Base-by-base conservation (phyloP, 2,888 invertebrate species). In the Capitulum mitella region DNA sequence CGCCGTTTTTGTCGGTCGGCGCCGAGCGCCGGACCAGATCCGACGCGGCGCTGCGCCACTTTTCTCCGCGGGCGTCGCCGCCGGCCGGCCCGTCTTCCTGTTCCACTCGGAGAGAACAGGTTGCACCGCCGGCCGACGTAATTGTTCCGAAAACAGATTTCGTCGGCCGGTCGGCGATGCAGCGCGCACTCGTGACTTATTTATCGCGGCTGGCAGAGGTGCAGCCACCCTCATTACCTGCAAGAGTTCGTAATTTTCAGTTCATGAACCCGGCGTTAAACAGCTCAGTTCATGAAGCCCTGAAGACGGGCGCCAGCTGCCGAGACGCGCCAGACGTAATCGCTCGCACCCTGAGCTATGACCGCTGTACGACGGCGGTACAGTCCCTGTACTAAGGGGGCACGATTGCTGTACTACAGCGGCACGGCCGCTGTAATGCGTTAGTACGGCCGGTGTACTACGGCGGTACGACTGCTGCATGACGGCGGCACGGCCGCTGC, bases 201-300 rank as follows among this genome's bases (percentile, higher is more conserved):
- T 64, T 64, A 64, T 34, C 34, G 64, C 1, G 32, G 10, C 64
- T 29, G 37, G 40, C 6, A 70, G 70, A 70, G 43, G 43, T 64
- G 64, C 64, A 64, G 64, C 64, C 64, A 16, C 70, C 12, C 37
- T 70, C 40, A 70, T 70, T 70, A 70, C 70, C 40, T 26, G 70
- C 37, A 19, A 70, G 70, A 10, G 70, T 70, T 70, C 70, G 70
- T 70, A 37, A 70, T 70, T 70, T 70, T 70, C 70, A 70, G 70
- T 70, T 70, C 70, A 70, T 70, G 70, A 70, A 70, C 70, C 70
- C 70, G 70, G 26, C 70, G 70, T 37, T 70, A 37, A 70, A 26
- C 70, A 29, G 37, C 26, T 58, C 70, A 10, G 70, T 40, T 19
- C 12, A 19, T 10, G 70, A 40, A 26, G 29, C 26, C 40, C 8